A percentile compares a stretch with the other conserved stretches of the same genome.
Evolutionary conservation across 2,797 vertebrate genomes (phyloP).

Genomic region (Sphenodon punctatus): DNA sequence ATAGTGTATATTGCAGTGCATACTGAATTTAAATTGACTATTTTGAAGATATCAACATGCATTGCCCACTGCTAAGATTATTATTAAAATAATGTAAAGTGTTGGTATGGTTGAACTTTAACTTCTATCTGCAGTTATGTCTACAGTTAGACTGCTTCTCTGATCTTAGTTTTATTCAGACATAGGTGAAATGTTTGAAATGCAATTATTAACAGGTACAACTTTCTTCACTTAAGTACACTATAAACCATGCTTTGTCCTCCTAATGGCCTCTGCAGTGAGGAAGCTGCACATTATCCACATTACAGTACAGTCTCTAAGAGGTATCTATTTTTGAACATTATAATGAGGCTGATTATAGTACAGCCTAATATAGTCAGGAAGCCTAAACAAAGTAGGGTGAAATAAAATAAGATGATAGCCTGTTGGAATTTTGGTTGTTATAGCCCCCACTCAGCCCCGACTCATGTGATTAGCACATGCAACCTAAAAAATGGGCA

Average conservation of each 20-base stretch:
- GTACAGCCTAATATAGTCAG: neutral
- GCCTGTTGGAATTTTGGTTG: too few relatives aligned
- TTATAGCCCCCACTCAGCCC: too few relatives aligned
- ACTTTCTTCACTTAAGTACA: neutral
- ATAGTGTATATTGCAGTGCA: neutral
- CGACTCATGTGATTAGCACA: too few relatives aligned
- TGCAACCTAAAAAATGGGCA: too few relatives aligned
- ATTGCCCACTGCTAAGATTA: neutral
- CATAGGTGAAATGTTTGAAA: slow-evolving; percentile 21
- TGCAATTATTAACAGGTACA: neutral
- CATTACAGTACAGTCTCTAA: neutral
- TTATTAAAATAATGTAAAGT: slow-evolving; percentile 11
- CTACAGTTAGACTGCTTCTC: neutral
- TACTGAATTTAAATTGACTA: neutral
- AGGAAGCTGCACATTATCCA: neutral
- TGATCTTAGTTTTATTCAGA: slow-evolving; percentile 37
- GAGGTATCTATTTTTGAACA: neutral
- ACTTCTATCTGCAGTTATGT: neutral
- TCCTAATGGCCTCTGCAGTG: neutral
- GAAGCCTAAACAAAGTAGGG: neutral
- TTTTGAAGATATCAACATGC: neutral
- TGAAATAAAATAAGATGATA: too few relatives aligned
- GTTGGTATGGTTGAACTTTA: slow-evolving; percentile 13
- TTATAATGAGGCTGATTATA: neutral
- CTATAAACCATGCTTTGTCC: neutral